Percentiles rank a stretch among this genome's conserved stretches.
Conservation (phyloP, 2,797 vertebrate genomes). For the Nyctibius grandis region DNA sequence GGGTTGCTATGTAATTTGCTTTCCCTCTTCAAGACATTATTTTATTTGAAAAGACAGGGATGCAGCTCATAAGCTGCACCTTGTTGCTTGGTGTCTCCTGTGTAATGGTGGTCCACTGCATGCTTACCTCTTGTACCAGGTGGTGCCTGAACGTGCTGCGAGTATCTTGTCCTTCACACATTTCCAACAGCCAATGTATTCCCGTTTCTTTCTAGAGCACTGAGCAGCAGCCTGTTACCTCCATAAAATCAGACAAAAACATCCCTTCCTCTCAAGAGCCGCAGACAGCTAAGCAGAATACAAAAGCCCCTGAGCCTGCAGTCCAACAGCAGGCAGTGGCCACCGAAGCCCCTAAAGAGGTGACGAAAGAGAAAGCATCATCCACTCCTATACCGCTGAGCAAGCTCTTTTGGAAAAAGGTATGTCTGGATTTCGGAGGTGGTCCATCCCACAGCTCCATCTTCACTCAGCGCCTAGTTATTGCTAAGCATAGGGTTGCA, state of each 20-base stretch:
- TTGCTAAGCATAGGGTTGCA: not conserved
- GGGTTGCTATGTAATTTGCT: not conserved
- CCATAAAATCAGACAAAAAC: constrained; percentile 76
- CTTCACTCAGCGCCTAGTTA: not conserved
- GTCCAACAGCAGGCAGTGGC: constrained; percentile 31
- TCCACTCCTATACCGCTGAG: constrained; percentile 64
- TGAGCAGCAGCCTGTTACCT: constrained; percentile 59
- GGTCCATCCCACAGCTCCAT: not conserved
- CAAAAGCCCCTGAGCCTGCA: constrained; percentile 70
- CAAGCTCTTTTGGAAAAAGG: constrained; percentile 80
- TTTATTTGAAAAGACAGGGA: not conserved
- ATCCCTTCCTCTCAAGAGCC: constrained; percentile 66
- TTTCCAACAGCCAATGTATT: not conserved
- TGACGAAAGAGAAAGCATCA: constrained; percentile 54
- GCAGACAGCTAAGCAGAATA: constrained; percentile 75
- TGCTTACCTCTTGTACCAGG: not conserved
- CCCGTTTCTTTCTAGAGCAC: not conserved
- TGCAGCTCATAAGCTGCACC: not conserved
- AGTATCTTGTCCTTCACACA: rapidly evolving
- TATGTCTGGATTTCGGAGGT: not conserved
- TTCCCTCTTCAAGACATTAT: not conserved
- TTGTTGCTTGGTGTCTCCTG: not conserved
- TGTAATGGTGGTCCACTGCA: rapidly evolving
- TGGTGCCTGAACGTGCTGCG: rapidly evolving
- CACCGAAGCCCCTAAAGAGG: constrained; percentile 30